phyloP scores from a whole-genome alignment of 2,888 invertebrate genomes.

The Agrochola lychnidis region DNA sequence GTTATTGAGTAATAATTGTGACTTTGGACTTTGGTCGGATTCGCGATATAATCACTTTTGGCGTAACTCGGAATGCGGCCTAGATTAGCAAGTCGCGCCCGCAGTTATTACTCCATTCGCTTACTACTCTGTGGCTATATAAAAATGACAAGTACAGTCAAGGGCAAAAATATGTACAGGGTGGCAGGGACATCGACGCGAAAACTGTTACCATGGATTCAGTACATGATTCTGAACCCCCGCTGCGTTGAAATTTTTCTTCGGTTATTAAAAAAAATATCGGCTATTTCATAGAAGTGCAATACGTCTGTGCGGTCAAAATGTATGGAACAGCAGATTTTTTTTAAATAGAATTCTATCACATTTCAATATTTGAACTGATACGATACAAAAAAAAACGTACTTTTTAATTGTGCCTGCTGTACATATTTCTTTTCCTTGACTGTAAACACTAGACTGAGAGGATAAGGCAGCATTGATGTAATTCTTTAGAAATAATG shows the following conservation, averaged over 20 bases:
- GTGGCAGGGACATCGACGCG: no score
- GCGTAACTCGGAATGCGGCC: no score
- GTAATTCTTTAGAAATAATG: background rate
- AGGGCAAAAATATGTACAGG: background rate
- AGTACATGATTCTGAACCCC: no score
- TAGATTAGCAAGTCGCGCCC: background rate
- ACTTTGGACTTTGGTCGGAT: no score
- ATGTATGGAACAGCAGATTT: no score
- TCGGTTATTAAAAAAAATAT: no score
- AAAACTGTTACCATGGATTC: no score
- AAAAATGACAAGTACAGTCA: constrained; percentile 6
- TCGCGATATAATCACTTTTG: no score
- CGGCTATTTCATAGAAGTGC: no score
- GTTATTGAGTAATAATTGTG: no score
- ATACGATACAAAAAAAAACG: background rate
- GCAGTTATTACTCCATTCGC: constrained; percentile 15
- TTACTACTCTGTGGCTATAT: constrained; percentile 27
- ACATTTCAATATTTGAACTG: background rate
- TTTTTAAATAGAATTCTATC: background rate
- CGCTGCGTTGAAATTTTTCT: no score
- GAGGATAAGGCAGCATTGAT: background rate
- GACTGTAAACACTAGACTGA: background rate
- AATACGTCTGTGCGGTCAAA: no score
- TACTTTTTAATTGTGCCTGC: background rate
- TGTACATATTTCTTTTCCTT: background rate